Evolutionary conservation across 2,888 invertebrate genomes (phyloP), one percentile per base, ranked within the genome.

Genomic region (Steromphala cineraria): DNA sequence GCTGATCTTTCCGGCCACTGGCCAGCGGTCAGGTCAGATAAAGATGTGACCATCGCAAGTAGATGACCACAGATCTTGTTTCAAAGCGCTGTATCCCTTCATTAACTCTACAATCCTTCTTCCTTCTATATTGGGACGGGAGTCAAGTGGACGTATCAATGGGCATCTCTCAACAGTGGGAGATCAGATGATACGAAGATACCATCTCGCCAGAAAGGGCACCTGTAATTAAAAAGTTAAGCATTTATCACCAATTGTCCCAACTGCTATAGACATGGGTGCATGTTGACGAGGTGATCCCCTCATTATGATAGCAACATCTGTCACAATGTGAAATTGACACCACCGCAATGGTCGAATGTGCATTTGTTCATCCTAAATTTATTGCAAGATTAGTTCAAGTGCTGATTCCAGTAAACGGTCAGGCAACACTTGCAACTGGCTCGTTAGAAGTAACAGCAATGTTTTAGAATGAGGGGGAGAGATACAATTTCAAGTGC

Each of bases 201-300:
- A 46, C 46, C 46, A 46, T 46, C 46, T 46, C 46, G 46, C 1
- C 46, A 46, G 46, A 46, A 10, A 5, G 62, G 21, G 71, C 19
- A 71, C 36, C 71, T 36, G 40, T 71, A 36, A 40, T 71, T 71
- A 71, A 31, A 17, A 28, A 17, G 31, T 4, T 8, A 10, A 71
- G 71, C 71, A 71, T 71, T 71, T 71, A 71, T 71, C 71, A 31
- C 40, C 71, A 31, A 71, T 71, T 40, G 71, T 62, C 62, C 46
- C 1, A 31, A 36, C 40, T 36, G 19, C 40, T 36, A 40, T 40
- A 71, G 31, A 36, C 36, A 31, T 36, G 19, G 3, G 15, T 71
- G 71, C 40, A 3, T 17, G 8, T 10, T 71, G 71, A 71, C 19
- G 24, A 56, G 24, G 24, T 5, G 17, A 71, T n/a, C 36, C 36